Percentiles rank a stretch among this genome's conserved stretches.
Evolutionary conservation across 1,140 invertebrate genomes (phyloP).

Genomic region (Maconellicoccus hirsutus): DNA sequence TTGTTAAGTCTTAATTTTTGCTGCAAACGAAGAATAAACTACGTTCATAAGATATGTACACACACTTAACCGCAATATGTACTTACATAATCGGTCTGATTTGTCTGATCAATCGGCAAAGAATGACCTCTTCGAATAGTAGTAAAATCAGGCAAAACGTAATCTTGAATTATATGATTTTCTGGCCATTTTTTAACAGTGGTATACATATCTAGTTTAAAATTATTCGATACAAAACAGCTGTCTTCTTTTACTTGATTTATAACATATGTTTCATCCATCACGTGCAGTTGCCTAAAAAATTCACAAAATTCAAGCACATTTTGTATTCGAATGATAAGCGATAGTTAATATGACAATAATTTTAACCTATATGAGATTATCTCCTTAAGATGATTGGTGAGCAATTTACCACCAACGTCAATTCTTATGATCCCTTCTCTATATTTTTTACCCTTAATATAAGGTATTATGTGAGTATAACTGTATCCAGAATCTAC

Average conservation of each 20-base stretch:
- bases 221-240: slow-evolving; percentile 85
- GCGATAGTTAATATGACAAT: background rate
- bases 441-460: slow-evolving; percentile 74
- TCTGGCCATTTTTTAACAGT: slow-evolving; percentile 47
- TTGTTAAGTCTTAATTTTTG: slow-evolving; percentile 82
- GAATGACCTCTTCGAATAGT: slow-evolving; percentile 71
- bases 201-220: slow-evolving; percentile 69
- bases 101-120: slow-evolving; percentile 44
- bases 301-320: too few species aligned
- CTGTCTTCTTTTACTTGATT: slow-evolving; percentile 98
- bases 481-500: slow-evolving; percentile 93
- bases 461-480: slow-evolving; percentile 87
- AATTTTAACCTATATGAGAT: slow-evolving; percentile 68
- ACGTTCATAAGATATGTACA: background rate
- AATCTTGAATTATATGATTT: slow-evolving; percentile 70
- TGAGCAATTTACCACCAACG: slow-evolving; percentile 92
- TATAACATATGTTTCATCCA: slow-evolving; percentile 98
- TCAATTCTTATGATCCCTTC: slow-evolving; percentile 73
- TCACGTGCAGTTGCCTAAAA: slow-evolving; percentile 81
- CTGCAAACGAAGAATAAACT: slow-evolving; percentile 30
- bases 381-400: slow-evolving; percentile 96
- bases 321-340: background rate
- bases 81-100: slow-evolving; percentile 47
- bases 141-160: slow-evolving; percentile 91
- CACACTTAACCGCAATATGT: background rate